phyloP scores from a whole-genome alignment of 2,888 invertebrate species.

The Himalopsyche japonica region DNA sequence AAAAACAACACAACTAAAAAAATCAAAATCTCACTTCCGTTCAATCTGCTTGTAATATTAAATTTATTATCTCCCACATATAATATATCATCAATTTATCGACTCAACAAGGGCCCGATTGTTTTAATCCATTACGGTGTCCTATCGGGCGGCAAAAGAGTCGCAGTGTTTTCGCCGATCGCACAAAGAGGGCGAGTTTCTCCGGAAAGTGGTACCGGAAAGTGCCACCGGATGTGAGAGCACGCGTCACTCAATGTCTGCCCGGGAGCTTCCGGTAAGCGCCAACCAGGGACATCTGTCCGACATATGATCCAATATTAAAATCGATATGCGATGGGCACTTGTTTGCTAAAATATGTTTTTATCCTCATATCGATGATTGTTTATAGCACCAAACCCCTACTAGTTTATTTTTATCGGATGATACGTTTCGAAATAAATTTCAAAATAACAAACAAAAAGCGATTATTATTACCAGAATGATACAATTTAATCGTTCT shows the following conservation, averaged over 20 bases:
- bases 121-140: slow-evolving; percentile 10
- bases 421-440: too few relatives aligned
- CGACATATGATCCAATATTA: neutral
- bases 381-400: too few relatives aligned
- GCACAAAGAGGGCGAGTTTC: slow-evolving; percentile 1
- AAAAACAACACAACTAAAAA: too few relatives aligned
- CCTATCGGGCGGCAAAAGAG: neutral
- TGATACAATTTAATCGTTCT: too few relatives aligned
- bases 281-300: neutral
- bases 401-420: too few relatives aligned
- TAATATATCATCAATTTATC: neutral
- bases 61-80: neutral
- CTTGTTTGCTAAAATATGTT: neutral
- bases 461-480: too few relatives aligned
- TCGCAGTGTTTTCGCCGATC: neutral
- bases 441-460: too few relatives aligned
- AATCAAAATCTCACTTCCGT: too few relatives aligned
- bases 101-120: neutral
- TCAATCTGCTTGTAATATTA: too few relatives aligned
- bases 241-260: slow-evolving; percentile 35
- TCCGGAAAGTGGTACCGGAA: slow-evolving; percentile 21
- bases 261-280: slow-evolving; percentile 20
- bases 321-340: neutral
- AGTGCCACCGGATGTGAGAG: slow-evolving; percentile 33
- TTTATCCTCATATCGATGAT: too few relatives aligned